phyloP scores from a whole-genome alignment of 2,113 vertebrate species.

The Oxygymnocypris stewartii region DNA sequence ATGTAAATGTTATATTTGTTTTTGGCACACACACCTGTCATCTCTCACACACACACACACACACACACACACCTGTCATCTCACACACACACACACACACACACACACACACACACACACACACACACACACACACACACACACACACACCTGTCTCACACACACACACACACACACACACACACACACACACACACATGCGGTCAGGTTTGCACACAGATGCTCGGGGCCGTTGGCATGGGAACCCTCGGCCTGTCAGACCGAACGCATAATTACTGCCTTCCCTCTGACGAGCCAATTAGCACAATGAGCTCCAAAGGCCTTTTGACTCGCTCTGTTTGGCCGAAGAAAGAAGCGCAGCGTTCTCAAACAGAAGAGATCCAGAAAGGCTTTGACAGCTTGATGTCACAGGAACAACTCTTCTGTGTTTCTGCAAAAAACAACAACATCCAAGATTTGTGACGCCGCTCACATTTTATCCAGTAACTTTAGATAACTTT shows the following conservation, averaged over 20 bases:
- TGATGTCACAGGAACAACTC: not conserved
- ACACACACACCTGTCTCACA: no score
- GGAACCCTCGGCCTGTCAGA: slow-evolving; percentile 11
- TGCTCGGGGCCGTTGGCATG: slow-evolving; percentile 25
- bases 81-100: no score
- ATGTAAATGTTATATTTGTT: no score
- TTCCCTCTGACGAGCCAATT: slow-evolving; percentile 18
- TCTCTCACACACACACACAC: not conserved
- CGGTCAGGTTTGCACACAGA: not conserved
- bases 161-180: no score
- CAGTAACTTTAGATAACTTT: no score
- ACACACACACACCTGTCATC: no score
- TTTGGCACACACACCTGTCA: not conserved
- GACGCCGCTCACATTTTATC: no score
- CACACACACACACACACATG: not conserved
- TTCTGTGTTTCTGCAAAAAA: no score
- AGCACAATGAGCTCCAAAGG: slow-evolving; percentile 14
- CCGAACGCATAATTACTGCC: slow-evolving; percentile 6
- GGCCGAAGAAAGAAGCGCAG: slow-evolving; percentile 2
- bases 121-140: no score
- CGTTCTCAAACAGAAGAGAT: not conserved
- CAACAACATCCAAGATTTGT: no score
- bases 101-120: no score
- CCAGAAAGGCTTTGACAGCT: not conserved
- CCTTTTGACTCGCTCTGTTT: slow-evolving; percentile 20